Evolutionary conservation across 2,888 invertebrate species (phyloP).

Genomic region (Gasteruption jaculator): DNA sequence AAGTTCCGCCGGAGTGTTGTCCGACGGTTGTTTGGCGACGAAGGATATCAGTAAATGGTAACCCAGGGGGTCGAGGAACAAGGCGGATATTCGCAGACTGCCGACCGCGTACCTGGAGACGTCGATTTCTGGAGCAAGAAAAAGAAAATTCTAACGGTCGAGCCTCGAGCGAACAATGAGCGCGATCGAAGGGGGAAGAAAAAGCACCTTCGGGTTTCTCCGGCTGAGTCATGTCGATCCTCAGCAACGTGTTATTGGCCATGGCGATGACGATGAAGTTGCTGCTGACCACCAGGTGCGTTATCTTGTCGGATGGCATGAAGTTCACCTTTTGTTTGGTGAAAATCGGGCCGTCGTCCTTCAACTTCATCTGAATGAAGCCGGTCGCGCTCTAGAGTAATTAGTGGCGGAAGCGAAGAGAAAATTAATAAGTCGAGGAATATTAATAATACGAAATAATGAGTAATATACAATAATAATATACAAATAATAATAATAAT

Average conservation of each 20-base stretch:
- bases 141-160: conserved; percentile 7
- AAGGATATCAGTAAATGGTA: conserved; percentile 78
- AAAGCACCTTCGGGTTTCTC: conserved; percentile 70
- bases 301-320: conserved; percentile 73
- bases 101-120: conserved; percentile 62
- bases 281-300: conserved; percentile 76
- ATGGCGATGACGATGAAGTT: conserved; percentile 80
- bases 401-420: no score
- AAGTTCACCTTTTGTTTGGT: conserved; percentile 79
- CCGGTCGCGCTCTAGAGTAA: conserved; percentile 52
- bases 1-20: conserved; percentile 65
- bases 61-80: conserved; percentile 84
- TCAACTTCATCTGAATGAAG: conserved; percentile 59
- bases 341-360: conserved; percentile 81
- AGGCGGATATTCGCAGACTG: conserved; percentile 60
- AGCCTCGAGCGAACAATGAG: conserved; percentile 3
- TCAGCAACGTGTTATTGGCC: conserved; percentile 74
- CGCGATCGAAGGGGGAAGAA: not conserved
- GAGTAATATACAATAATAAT: not conserved
- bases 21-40: conserved; percentile 56
- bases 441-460: not conserved
- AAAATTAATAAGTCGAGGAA: not conserved
- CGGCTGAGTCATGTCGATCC: conserved; percentile 76
- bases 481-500: conserved; percentile 17
- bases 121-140: conserved; percentile 63